phyloP scores from a whole-genome alignment of 2,888 invertebrate genomes.

The Stramonita haemastoma region DNA sequence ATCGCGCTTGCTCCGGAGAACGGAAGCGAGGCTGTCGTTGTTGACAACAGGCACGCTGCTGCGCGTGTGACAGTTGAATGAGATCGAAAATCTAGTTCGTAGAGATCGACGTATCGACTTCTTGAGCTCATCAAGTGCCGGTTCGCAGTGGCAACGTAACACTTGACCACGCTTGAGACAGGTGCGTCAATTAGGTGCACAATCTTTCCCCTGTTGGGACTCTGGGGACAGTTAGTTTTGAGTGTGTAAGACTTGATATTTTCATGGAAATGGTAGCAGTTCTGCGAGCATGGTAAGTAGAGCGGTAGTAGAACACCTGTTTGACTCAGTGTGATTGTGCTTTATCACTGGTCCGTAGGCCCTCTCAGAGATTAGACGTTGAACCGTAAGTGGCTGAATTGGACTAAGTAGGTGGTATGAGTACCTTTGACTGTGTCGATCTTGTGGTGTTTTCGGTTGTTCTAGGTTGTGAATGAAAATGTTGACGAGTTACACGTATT shows the following conservation, averaged over 20 bases:
- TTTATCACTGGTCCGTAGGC: not conserved
- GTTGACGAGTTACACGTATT: too few relatives aligned
- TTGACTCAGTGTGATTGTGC: not conserved
- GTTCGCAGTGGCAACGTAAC: not conserved
- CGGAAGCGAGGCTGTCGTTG: constrained; percentile 51
- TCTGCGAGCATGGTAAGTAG: not conserved
- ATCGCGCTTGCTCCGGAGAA: constrained; percentile 42
- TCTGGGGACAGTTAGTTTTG: not conserved
- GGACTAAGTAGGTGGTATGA: not conserved
- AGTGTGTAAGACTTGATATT: not conserved
- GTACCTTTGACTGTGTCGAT: not conserved
- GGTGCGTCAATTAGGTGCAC: not conserved
- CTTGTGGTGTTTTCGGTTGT: too few relatives aligned
- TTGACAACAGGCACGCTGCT: constrained; percentile 47
- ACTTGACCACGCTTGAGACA: not conserved
- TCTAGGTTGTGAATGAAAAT: too few relatives aligned
- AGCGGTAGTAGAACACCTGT: not conserved
- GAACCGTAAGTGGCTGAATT: not conserved
- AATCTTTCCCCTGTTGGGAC: not conserved
- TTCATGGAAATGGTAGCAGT: constrained; percentile 3
- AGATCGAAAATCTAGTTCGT: not conserved
- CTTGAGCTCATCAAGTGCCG: not conserved
- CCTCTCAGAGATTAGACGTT: not conserved
- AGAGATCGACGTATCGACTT: constrained; percentile 19
- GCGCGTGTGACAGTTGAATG: constrained; percentile 43